A percentile compares a stretch with the other conserved stretches of the same genome.
Evolutionary conservation across 2,113 vertebrate species (phyloP).

Genomic region (Theristicus caerulescens): DNA sequence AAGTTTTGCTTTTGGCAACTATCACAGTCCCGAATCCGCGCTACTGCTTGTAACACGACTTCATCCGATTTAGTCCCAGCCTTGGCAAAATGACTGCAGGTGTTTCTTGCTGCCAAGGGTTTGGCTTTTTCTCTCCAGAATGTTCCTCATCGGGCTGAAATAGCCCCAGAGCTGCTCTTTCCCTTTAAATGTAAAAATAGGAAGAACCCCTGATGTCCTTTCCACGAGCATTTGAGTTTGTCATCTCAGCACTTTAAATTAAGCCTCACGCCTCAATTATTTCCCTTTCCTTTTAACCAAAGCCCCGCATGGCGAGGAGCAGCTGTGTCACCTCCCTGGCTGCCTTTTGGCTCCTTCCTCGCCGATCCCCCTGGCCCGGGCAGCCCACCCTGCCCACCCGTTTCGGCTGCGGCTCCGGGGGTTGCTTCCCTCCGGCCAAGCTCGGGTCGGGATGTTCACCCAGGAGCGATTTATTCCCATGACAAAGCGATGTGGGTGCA

Average conservation of each 20-base stretch:
- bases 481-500: neutral
- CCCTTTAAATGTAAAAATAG: conserved; percentile 21
- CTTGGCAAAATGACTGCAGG: neutral
- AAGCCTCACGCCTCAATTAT: conserved; percentile 1
- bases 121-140: neutral
- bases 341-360: neutral
- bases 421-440: neutral
- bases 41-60: neutral
- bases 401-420: neutral
- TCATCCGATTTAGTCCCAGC: neutral
- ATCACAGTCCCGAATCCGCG: neutral
- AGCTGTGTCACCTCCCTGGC: neutral
- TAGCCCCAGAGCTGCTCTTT: neutral
- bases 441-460: accelerated
- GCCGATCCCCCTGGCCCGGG: accelerated
- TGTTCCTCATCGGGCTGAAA: neutral
- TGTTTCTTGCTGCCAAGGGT: neutral
- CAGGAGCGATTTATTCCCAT: neutral
- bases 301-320: neutral
- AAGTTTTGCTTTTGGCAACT: neutral
- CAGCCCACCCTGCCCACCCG: neutral
- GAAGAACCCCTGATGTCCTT: conserved; percentile 9
- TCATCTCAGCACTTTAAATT: conserved; percentile 25
- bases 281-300: conserved; percentile 18
- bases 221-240: neutral